phyloP scores from a whole-genome alignment of 2,113 vertebrate genomes.

The Danionella cerebrum region DNA sequence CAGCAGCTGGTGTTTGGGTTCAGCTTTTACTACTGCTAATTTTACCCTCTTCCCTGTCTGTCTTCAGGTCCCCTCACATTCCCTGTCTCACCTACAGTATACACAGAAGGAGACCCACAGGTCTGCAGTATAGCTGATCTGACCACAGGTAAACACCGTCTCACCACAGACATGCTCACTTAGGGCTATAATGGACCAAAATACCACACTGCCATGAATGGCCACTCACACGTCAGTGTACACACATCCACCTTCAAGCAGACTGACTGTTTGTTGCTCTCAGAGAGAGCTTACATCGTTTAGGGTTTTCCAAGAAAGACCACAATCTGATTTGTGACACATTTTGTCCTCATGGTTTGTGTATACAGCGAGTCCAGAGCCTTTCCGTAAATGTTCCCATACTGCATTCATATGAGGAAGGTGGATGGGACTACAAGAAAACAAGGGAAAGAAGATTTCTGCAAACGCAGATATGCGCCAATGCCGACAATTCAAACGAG shows the following conservation, averaged over 20 bases:
- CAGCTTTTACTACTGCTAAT: conserved; percentile 30
- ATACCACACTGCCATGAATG: conserved; percentile 42
- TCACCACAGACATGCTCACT: conserved; percentile 42
- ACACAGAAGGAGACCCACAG: conserved; percentile 36
- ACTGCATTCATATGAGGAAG: conserved; percentile 7
- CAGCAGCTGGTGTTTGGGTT: conserved; percentile 22
- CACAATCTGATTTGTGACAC: conserved; percentile 39
- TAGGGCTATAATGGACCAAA: conserved; percentile 44
- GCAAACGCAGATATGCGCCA: neutral
- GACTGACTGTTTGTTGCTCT: conserved; percentile 34
- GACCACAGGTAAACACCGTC: conserved; percentile 41
- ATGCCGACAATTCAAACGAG: neutral
- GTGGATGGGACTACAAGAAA: conserved; percentile 8
- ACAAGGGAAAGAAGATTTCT: neutral
- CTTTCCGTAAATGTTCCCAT: conserved; percentile 23
- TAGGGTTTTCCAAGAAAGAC: conserved; percentile 26
- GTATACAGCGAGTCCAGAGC: conserved; percentile 25
- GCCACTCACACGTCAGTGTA: conserved; percentile 31
- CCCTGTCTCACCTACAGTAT: conserved; percentile 41
- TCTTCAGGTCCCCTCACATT: conserved; percentile 33
- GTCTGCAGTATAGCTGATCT: conserved; percentile 36
- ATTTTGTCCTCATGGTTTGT: conserved; percentile 39
- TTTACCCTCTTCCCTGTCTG: conserved; percentile 38
- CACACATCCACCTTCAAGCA: conserved; percentile 18
- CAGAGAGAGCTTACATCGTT: conserved; percentile 29